phyloP scores from a whole-genome alignment of 2,797 vertebrate species.

The Sebastes flavidus region DNA sequence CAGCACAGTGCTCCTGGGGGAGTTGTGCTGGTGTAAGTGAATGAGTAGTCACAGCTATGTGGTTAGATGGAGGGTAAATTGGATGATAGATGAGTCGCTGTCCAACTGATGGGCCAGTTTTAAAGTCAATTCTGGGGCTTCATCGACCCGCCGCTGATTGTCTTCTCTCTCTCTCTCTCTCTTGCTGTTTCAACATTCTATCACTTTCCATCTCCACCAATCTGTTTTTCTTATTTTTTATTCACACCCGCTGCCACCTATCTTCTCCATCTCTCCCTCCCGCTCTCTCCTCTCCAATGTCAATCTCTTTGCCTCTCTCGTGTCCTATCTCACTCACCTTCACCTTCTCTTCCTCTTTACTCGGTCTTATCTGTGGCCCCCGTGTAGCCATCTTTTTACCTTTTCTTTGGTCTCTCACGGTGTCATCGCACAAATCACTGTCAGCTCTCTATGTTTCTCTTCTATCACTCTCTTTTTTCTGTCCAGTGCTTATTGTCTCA shows the following conservation, averaged over 20 bases:
- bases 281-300: conserved; percentile 3
- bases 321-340: conserved; percentile 11
- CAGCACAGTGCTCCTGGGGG: conserved; percentile 45
- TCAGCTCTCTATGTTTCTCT: conserved; percentile 34
- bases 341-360: conserved; percentile 26
- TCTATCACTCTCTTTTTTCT: conserved; percentile 33
- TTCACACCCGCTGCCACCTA: conserved; percentile 29
- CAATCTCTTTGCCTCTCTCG: conserved; percentile 13
- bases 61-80: conserved; percentile 73
- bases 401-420: conserved; percentile 29
- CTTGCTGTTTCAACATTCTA: conserved; percentile 54
- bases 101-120: conserved; percentile 65
- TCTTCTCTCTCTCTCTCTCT: conserved; percentile 18
- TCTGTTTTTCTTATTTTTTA: conserved; percentile 35
- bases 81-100: conserved; percentile 75
- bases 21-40: conserved; percentile 66
- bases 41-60: conserved; percentile 69
- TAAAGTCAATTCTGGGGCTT: conserved; percentile 67
- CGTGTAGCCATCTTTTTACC: conserved; percentile 24
- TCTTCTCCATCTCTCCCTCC: conserved; percentile 22
- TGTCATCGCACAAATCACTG: conserved; percentile 42
- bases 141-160: conserved; percentile 60
- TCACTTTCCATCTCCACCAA: conserved; percentile 55
- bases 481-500: not conserved
- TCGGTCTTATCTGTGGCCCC: conserved; percentile 40